Evolutionary conservation across 2,888 invertebrate species (phyloP).

Genomic region (Mimumesa dahlbomi): DNA sequence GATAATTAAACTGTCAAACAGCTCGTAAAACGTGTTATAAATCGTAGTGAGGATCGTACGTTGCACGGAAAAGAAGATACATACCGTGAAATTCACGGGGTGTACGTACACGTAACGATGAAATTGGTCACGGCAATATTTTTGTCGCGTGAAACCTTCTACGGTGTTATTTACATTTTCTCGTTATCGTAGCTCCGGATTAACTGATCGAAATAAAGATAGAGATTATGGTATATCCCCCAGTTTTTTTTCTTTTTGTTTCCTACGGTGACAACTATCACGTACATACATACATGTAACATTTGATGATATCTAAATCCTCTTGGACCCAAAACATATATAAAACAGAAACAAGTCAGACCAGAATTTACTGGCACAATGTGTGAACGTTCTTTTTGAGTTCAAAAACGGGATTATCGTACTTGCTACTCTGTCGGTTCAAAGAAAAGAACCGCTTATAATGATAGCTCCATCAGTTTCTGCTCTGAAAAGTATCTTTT

Average conservation of each 20-base stretch:
- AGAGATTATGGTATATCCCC: not conserved
- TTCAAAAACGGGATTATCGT: slow-evolving; percentile 20
- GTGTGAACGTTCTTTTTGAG: slow-evolving; percentile 15
- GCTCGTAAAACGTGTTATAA: too few relatives aligned
- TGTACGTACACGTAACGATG: too few relatives aligned
- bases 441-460: not conserved
- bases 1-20: too few relatives aligned
- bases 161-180: not conserved
- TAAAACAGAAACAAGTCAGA: slow-evolving; percentile 20
- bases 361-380: slow-evolving; percentile 19
- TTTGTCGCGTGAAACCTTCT: too few relatives aligned
- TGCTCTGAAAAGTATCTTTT: not conserved
- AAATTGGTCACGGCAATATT: too few relatives aligned
- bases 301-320: slow-evolving; percentile 17
- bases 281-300: too few relatives aligned
- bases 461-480: too few relatives aligned
- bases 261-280: too few relatives aligned
- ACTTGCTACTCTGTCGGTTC: not conserved
- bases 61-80: too few relatives aligned
- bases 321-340: slow-evolving; percentile 17
- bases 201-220: slow-evolving; percentile 16
- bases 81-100: too few relatives aligned
- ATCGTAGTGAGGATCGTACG: too few relatives aligned
- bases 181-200: slow-evolving; percentile 4
- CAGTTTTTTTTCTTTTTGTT: too few relatives aligned